These are phyloP conservation scores for Apeira syringaria DNA, from an alignment of 2,888 invertebrate genomes.

Conservation along the genomic window DNA sequence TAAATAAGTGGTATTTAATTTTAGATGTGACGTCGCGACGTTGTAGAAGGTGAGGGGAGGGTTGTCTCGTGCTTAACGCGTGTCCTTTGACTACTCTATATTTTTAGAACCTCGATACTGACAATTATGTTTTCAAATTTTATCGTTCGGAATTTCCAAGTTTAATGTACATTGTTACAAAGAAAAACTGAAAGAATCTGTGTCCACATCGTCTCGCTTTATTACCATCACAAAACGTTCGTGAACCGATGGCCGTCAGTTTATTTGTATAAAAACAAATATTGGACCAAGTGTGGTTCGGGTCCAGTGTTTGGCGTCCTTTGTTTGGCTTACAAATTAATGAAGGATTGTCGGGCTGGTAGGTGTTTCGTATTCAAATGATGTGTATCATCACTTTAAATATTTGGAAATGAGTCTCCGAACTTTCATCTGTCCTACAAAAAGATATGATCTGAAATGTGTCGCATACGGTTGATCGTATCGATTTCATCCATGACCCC, in stretches of 20 bases:
- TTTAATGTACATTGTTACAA: slow-evolving; percentile 48
- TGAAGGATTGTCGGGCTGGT: slow-evolving; percentile 69
- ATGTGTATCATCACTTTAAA: slow-evolving; percentile 42
- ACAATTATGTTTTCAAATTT: slow-evolving; percentile 19
- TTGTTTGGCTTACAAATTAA: slow-evolving; percentile 75
- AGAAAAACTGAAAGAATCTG: slow-evolving; percentile 48
- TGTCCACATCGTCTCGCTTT: slow-evolving; percentile 63
- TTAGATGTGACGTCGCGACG: slow-evolving; percentile 74
- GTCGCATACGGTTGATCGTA: slow-evolving; percentile 44
- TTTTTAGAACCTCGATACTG: slow-evolving; percentile 40
- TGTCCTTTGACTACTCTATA: slow-evolving; percentile 63
- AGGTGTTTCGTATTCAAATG: slow-evolving; percentile 53
- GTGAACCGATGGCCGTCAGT: slow-evolving; percentile 71
- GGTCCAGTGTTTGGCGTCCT: slow-evolving; percentile 71
- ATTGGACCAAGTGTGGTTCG: slow-evolving; percentile 74
- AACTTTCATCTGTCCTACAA: slow-evolving; percentile 4
- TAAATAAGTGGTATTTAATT: slow-evolving; percentile 80
- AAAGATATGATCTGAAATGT: slow-evolving; percentile 10
- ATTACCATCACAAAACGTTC: slow-evolving; percentile 76
- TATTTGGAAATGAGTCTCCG: slow-evolving; percentile 31
- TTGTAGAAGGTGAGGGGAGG: slow-evolving; percentile 72
- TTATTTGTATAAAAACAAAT: slow-evolving; percentile 78
- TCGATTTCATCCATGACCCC: slow-evolving; percentile 51
- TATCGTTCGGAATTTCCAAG: slow-evolving; percentile 39
- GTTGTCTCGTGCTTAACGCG: slow-evolving; percentile 73